Conservation (phyloP, 2,888 invertebrate species). For the Diaprepes abbreviatus region DNA sequence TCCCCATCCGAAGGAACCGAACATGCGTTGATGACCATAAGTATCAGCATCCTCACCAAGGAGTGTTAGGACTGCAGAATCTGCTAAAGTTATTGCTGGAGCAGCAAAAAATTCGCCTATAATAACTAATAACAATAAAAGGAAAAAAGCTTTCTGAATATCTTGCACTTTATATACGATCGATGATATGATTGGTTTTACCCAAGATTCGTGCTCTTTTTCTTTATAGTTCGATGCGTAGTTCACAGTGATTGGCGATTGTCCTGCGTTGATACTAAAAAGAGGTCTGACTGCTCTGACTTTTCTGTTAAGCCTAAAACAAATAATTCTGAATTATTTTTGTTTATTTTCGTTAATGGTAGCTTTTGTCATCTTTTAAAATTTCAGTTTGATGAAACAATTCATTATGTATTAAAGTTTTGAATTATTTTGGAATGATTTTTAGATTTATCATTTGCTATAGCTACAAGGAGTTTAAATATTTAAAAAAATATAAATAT, state of each 20-base stretch:
- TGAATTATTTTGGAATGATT: no score
- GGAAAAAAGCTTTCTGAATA: slow-evolving; percentile 96
- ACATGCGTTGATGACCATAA: slow-evolving; percentile 98
- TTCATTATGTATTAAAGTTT: no score
- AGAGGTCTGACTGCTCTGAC: slow-evolving; percentile 66
- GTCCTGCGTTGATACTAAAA: slow-evolving; percentile 67
- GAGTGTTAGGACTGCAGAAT: slow-evolving; percentile 90
- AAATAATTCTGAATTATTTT: not conserved
- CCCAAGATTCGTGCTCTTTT: slow-evolving; percentile 79
- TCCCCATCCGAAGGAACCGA: slow-evolving; percentile 95
- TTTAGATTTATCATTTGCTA: no score
- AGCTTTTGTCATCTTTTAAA: no score
- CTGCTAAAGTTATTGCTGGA: slow-evolving; percentile 94
- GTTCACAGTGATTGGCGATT: slow-evolving; percentile 82
- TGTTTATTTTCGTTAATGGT: no score
- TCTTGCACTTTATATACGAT: slow-evolving; percentile 92
- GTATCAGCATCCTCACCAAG: slow-evolving; percentile 90
- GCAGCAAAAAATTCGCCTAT: slow-evolving; percentile 98
- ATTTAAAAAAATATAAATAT: no score
- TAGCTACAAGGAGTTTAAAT: no score
- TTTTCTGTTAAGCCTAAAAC: slow-evolving; percentile 62
- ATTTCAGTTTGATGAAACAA: no score
- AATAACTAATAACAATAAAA: slow-evolving; percentile 90
- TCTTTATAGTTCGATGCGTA: slow-evolving; percentile 84
- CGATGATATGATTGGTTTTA: slow-evolving; percentile 92